Evolutionary conservation across 2,113 vertebrate species (phyloP).

Genomic region (Malaclemys terrapin): DNA sequence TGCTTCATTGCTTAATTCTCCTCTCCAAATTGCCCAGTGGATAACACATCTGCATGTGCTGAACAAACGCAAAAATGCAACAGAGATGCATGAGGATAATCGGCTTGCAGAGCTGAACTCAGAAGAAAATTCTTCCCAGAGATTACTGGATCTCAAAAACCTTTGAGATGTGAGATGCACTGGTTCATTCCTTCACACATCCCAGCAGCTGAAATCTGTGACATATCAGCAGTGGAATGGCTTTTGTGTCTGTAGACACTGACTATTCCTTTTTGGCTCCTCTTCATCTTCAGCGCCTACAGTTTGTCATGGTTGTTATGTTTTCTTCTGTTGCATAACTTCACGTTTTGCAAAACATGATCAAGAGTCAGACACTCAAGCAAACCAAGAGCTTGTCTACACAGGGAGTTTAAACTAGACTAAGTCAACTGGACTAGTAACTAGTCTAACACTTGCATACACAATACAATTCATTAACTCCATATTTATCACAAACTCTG

Average conservation of each 20-base stretch:
- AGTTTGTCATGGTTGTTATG: not conserved
- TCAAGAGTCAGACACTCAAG: not conserved
- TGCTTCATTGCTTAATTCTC: not conserved
- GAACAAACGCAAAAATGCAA: not conserved
- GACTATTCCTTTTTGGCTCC: slow-evolving; percentile 13
- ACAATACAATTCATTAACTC: no score
- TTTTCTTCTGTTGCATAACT: not conserved
- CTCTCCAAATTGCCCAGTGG: not conserved
- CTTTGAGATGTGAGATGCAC: not conserved
- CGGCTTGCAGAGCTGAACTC: not conserved
- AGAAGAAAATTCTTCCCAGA: not conserved
- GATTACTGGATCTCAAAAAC: not conserved
- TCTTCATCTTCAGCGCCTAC: not conserved
- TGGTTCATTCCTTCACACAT: not conserved
- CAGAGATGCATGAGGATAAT: not conserved
- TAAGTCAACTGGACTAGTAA: no score
- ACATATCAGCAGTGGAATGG: not conserved
- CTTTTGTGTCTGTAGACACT: slow-evolving; percentile 16
- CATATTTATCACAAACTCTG: no score
- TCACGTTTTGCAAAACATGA: slow-evolving; percentile 15
- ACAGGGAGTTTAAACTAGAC: no score
- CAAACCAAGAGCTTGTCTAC: not conserved
- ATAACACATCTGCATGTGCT: not conserved
- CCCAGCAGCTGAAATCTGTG: not conserved
- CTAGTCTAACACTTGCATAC: no score